These are phyloP conservation scores for Opisthocomus hoazin DNA, from an alignment of 2,113 vertebrate genomes.

Conservation along the genomic window DNA sequence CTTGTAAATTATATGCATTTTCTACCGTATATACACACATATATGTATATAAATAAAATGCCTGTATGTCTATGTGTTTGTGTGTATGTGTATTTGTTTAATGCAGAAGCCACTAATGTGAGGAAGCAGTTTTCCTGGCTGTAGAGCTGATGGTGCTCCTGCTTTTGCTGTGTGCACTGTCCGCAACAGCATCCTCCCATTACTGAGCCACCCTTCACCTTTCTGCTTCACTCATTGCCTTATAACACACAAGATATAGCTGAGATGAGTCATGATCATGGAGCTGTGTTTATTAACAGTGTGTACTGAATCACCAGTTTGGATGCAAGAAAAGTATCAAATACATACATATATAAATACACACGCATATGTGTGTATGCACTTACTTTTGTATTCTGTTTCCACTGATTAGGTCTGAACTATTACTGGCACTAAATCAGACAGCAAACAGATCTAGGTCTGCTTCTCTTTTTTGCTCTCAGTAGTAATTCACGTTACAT, in stretches of 20 bases:
- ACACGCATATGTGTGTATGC: background rate
- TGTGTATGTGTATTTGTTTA: background rate
- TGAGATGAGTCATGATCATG: background rate
- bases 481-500: background rate
- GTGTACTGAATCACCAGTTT: background rate
- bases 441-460: background rate
- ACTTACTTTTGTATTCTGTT: background rate
- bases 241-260: background rate
- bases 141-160: background rate
- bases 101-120: background rate
- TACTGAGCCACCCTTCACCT: background rate
- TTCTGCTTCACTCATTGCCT: background rate
- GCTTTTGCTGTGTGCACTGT: background rate
- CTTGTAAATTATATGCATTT: background rate
- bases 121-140: background rate
- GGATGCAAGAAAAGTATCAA: background rate
- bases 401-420: background rate
- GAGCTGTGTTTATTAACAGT: slow-evolving; percentile 1
- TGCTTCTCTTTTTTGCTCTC: background rate
- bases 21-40: background rate
- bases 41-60: background rate
- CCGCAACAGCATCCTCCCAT: background rate
- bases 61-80: background rate
- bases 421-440: background rate
- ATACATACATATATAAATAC: background rate